A percentile compares a stretch with the other conserved stretches of the same genome.
Evolutionary conservation across 2,113 vertebrate species (phyloP).

Genomic region (Cnemophilus loriae): DNA sequence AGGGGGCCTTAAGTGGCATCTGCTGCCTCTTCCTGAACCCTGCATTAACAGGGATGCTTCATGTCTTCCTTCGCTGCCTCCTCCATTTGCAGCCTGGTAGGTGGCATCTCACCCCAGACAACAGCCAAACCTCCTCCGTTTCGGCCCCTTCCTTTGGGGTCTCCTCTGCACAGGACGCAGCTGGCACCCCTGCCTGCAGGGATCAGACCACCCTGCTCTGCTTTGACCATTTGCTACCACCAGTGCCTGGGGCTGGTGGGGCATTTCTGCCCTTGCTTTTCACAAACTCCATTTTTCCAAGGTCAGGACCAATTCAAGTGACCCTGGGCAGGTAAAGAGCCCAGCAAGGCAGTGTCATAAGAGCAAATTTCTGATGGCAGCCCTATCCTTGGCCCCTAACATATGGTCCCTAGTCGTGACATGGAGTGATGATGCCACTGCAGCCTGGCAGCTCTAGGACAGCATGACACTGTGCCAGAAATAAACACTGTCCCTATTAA

Average conservation of each 20-base stretch:
- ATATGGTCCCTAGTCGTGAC: not conserved
- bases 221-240: not conserved
- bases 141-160: not conserved
- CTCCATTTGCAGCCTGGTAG: not conserved
- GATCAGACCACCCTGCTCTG: not conserved
- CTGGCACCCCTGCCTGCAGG: rapidly evolving
- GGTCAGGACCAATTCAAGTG: not conserved
- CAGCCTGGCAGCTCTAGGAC: not conserved
- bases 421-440: not conserved
- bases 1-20: not conserved
- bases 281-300: not conserved
- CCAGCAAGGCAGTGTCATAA: not conserved
- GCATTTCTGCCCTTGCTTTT: not conserved
- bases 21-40: not conserved
- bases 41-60: not conserved
- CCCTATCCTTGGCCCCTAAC: not conserved
- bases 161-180: rapidly evolving
- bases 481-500: not conserved
- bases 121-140: not conserved
- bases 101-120: not conserved
- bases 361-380: not conserved
- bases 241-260: not conserved
- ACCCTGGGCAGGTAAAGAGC: not conserved
- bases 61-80: not conserved
- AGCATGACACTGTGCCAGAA: not conserved